Conservation (phyloP, 2,797 vertebrate species). For the Benthosema pterotum region DNA sequence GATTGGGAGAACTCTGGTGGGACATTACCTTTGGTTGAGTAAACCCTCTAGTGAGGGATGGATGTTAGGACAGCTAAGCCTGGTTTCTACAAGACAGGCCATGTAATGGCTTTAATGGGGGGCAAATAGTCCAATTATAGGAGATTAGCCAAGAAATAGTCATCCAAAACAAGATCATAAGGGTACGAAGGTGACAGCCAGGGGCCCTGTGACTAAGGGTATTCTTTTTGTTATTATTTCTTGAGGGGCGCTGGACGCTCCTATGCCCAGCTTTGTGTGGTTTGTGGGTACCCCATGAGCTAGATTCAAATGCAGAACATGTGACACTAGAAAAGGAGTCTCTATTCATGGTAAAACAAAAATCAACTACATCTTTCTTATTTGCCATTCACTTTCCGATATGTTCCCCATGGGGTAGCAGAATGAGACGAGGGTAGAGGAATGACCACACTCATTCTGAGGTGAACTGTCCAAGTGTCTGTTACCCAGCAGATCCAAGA, state of each 20-base stretch:
- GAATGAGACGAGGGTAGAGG: background rate
- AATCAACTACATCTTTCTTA: too few relatives aligned
- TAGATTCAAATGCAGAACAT: constrained; percentile 14
- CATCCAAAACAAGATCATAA: constrained; percentile 73
- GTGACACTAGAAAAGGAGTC: background rate
- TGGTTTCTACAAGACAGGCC: constrained; percentile 48
- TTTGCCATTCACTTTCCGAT: too few relatives aligned
- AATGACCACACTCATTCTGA: constrained; percentile 2
- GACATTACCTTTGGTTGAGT: background rate
- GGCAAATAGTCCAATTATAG: constrained; percentile 69
- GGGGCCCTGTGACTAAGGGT: constrained; percentile 41
- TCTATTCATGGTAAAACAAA: too few relatives aligned
- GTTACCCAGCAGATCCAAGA: background rate
- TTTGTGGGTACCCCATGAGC: background rate
- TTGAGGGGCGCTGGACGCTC: too few relatives aligned
- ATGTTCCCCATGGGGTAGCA: too few relatives aligned
- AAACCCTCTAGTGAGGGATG: background rate
- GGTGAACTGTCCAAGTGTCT: constrained; percentile 3
- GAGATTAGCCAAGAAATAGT: constrained; percentile 70
- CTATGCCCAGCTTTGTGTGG: too few relatives aligned
- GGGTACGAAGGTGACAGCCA: constrained; percentile 58
- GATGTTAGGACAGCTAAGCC: constrained; percentile 23
- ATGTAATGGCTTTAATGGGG: constrained; percentile 65
- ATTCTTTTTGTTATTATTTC: constrained; percentile 2
- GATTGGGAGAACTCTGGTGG: background rate